phyloP scores from a whole-genome alignment of 2,113 vertebrate genomes.

The Macrotus californicus region DNA sequence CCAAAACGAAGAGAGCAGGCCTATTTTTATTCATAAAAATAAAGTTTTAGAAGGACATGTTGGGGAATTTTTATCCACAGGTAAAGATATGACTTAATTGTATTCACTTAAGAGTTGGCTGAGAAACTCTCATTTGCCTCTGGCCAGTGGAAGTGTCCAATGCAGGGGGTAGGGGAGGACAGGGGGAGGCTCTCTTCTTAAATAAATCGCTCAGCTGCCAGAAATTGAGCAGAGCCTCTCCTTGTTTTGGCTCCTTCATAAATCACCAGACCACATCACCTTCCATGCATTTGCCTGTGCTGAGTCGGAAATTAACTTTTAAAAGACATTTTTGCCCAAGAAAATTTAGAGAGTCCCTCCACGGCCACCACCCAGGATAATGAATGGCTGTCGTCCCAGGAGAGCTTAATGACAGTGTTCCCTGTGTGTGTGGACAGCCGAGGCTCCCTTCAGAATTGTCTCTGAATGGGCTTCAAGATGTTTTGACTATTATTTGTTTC shows the following conservation, averaged over 20 bases:
- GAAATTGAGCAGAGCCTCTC: conserved; percentile 35
- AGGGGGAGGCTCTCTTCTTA: background rate
- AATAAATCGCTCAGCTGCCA: conserved; percentile 42
- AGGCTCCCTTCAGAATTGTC: conserved; percentile 71
- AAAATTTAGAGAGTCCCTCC: conserved; percentile 39
- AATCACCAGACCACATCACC: conserved; percentile 47
- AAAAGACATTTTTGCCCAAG: conserved; percentile 53
- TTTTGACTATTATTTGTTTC: conserved; percentile 81
- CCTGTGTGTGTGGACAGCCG: conserved; percentile 67
- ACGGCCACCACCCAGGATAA: conserved; percentile 65
- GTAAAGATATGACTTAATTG: background rate
- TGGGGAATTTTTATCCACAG: background rate
- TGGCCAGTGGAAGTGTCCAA: background rate
- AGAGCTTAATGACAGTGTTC: conserved; percentile 78
- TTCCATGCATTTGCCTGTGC: conserved; percentile 59
- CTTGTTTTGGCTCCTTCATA: background rate
- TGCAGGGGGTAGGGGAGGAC: rapidly evolving
- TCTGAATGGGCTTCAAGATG: conserved; percentile 80
- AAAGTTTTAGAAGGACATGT: background rate
- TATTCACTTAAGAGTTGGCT: background rate
- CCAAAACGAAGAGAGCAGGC: background rate
- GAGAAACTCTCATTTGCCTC: background rate
- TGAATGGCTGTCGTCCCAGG: conserved; percentile 75
- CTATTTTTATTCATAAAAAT: conserved; percentile 1
- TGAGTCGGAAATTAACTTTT: conserved; percentile 71